Base-by-base conservation (phyloP, 2,113 vertebrate species). In the Cathartes aura region DNA sequence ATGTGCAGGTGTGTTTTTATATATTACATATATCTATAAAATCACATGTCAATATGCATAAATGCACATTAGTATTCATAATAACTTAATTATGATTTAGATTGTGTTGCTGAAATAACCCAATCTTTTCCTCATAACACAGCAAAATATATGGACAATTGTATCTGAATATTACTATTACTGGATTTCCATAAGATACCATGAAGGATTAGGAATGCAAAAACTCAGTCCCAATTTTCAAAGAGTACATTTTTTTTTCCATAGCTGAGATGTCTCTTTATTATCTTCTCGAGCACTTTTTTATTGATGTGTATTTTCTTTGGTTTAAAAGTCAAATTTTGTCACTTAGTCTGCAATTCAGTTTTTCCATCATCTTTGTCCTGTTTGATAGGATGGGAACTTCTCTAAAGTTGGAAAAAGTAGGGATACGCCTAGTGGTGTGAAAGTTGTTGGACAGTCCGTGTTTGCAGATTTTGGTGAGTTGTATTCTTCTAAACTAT, bases 401-500 rank as follows among this genome's bases (percentile, higher is more conserved):
- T 99, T 99, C 97, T 98, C 97, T 76, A 98, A 83, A 88, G 1
- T 18, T 87, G 80, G 4, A 36, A 62, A 71, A 55, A 78, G 48
- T 43, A 64, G 93, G 59, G 42, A 86, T 14, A 92, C 93, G 21
- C 98, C 98, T 16, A 88, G 75, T 36, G 96, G 96, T 70, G 91
- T 80, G 63, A 66, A 74, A 80, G 43, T 80, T 34, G 87, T 99
- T 27, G 99, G 99, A 52, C 99, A 99, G 93, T 99, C 99, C 1
- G 98, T 99, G 40, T 99, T 99, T 96, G 99, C 99, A 17, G 99
- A 99, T 98, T 99, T 99, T 55, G 99, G 99, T 99, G 93, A 99
- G 99, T 91, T 75, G 86, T 24, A 10, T n/a, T 72, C 50, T 92
- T 36, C 67, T 52, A 4, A 66, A 23, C n/a, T 78, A 30, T 13